Percentiles rank a stretch among this genome's conserved stretches.
Evolutionary conservation across 2,113 vertebrate genomes (phyloP).

Genomic region (Orycteropus afer): DNA sequence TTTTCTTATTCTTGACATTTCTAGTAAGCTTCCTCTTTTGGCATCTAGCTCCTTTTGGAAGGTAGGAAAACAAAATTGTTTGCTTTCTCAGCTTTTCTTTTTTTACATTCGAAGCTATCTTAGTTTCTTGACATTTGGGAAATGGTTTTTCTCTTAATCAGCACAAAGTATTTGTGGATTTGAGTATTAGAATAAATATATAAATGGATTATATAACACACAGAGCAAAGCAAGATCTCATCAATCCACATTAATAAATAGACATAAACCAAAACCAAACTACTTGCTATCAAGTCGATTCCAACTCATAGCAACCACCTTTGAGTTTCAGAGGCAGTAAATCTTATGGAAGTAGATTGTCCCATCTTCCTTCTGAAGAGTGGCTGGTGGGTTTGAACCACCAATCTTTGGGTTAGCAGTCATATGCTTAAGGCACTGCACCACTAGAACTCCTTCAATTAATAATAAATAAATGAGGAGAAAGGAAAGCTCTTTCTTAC

Average conservation of each 20-base stretch:
- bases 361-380: too few relatives aligned
- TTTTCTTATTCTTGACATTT: conserved; percentile 51
- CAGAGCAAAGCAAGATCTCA: conserved; percentile 25
- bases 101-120: conserved; percentile 24
- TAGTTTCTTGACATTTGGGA: conserved; percentile 58
- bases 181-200: conserved; percentile 33
- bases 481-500: neutral
- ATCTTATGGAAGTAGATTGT: too few relatives aligned
- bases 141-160: conserved; percentile 35
- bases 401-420: too few relatives aligned
- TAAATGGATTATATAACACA: conserved; percentile 11
- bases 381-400: too few relatives aligned
- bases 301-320: too few relatives aligned
- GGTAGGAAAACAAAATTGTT: conserved; percentile 60
- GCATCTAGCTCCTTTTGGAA: conserved; percentile 54
- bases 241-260: neutral
- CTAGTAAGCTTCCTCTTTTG: conserved; percentile 8
- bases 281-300: too few relatives aligned
- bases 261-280: too few relatives aligned
- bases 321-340: too few relatives aligned
- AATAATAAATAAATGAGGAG: conserved; percentile 28
- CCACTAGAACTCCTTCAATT: too few relatives aligned
- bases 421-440: too few relatives aligned
- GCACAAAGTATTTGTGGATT: conserved; percentile 39
- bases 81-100: conserved; percentile 57